These are phyloP conservation scores for Poeciliopsis gracilis DNA, from an alignment of 2,797 vertebrate genomes.

Conservation along the genomic window DNA sequence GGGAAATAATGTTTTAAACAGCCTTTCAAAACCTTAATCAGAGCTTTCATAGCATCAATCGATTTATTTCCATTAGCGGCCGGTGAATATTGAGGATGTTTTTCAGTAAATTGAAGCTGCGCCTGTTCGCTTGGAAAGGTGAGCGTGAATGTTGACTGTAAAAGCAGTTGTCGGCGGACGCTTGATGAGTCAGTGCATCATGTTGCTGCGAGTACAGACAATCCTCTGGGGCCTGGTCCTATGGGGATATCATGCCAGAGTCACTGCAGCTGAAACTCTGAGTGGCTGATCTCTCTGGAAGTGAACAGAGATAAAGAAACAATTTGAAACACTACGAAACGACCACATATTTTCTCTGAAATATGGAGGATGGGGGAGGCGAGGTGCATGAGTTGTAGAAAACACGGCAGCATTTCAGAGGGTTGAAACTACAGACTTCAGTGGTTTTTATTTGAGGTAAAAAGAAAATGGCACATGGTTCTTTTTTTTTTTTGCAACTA, in stretches of 20 bases:
- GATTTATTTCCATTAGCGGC: not conserved
- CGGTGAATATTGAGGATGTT: not conserved
- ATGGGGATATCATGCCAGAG: constrained; percentile 50
- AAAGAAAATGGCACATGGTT: not conserved
- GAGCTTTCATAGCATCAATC: not conserved
- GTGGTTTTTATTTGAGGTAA: not conserved
- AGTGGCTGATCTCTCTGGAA: constrained; percentile 25
- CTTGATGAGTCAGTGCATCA: constrained; percentile 51
- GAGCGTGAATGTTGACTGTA: constrained; percentile 2
- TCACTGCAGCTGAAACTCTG: constrained; percentile 34
- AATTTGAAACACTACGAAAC: constrained; percentile 7
- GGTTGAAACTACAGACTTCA: too few species aligned
- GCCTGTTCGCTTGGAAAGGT: constrained; percentile 37
- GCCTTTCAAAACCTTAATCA: not conserved
- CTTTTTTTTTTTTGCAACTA: not conserved
- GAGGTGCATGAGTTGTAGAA: not conserved
- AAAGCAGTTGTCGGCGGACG: constrained; percentile 21
- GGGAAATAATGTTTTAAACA: not conserved
- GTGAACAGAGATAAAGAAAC: not conserved
- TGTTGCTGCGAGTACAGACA: constrained; percentile 67
- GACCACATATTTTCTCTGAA: not conserved
- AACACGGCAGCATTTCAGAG: not conserved
- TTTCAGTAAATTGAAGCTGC: constrained; percentile 24
- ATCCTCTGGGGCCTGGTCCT: constrained; percentile 40
- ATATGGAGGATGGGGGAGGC: not conserved